A percentile compares a stretch with the other conserved stretches of the same genome.
phyloP scores from a whole-genome alignment of 2,888 invertebrate genomes.

The Parnassius orleans region DNA sequence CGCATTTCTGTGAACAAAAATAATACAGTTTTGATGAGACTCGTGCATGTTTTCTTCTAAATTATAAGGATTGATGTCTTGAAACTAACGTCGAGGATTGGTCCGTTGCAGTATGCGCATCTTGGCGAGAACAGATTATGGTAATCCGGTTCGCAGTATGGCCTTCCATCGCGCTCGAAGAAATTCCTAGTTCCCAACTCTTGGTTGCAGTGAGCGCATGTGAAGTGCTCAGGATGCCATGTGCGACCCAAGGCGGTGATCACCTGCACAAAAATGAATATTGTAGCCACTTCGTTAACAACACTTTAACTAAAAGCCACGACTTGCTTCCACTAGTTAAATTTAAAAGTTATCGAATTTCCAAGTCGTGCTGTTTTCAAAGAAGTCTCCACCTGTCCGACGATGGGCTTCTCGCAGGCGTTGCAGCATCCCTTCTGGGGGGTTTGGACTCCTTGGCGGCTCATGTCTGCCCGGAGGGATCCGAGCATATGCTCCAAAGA shows the following conservation, averaged over 20 bases:
- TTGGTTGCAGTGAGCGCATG: conserved; percentile 97
- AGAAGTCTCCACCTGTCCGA: conserved; percentile 88
- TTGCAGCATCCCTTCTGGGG: conserved; percentile 99
- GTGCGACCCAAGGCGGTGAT: conserved; percentile 98
- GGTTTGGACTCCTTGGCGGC: conserved; percentile 98
- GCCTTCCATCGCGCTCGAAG: conserved; percentile 97
- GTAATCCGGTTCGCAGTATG: conserved; percentile 99
- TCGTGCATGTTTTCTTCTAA: not conserved
- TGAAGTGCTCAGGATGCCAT: conserved; percentile 99
- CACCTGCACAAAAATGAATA: conserved; percentile 72
- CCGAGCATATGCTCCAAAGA: conserved; percentile 93
- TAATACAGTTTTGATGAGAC: conserved; percentile 28
- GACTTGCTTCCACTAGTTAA: conserved; percentile 11
- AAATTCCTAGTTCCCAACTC: conserved; percentile 98
- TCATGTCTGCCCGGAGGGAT: conserved; percentile 97
- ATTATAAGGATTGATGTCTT: not conserved
- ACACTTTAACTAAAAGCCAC: conserved; percentile 3
- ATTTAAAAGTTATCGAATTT: not conserved
- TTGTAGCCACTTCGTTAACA: conserved; percentile 25
- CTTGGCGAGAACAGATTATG: conserved; percentile 99
- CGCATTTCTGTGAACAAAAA: conserved; percentile 92
- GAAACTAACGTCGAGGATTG: conserved; percentile 96
- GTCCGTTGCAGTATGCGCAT: conserved; percentile 99
- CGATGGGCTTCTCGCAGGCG: conserved; percentile 99
- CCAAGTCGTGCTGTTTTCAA: not conserved